phyloP scores from a whole-genome alignment of 1,140 invertebrate genomes.

The Drosophila rufa region DNA sequence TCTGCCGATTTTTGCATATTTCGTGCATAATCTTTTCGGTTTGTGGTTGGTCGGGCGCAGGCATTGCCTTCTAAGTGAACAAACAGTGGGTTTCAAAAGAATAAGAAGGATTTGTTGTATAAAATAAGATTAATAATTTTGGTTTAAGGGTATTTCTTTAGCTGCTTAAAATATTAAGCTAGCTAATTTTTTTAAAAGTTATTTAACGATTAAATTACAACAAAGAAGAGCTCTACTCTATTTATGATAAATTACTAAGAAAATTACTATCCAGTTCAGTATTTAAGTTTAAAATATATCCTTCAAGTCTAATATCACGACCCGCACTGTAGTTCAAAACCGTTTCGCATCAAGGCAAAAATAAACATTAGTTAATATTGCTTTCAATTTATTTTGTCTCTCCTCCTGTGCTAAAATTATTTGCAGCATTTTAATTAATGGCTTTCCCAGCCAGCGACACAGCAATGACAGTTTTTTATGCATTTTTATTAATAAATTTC shows the following conservation, averaged over 20 bases:
- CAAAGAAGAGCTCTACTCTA: too few relatives aligned
- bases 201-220: too few relatives aligned
- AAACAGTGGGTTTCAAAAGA: conserved; percentile 16
- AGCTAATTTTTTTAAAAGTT: too few relatives aligned
- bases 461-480: conserved; percentile 47
- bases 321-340: conserved; percentile 3
- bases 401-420: conserved; percentile 19
- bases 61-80: conserved; percentile 16
- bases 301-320: not conserved
- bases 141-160: not conserved
- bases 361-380: conserved; percentile 36
- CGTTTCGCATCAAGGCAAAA: conserved; percentile 32
- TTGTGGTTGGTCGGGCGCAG: conserved; percentile 23
- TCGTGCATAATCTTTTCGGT: conserved; percentile 40
- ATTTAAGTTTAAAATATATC: too few relatives aligned
- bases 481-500: conserved; percentile 51
- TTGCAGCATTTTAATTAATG: conserved; percentile 44
- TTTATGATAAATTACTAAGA: not conserved
- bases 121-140: not conserved
- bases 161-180: not conserved
- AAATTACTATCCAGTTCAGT: too few relatives aligned
- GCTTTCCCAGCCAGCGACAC: conserved; percentile 17
- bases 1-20: conserved; percentile 58
- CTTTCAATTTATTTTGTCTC: conserved; percentile 21
- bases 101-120: not conserved